Conservation (phyloP, 2,797 vertebrate genomes). For the Clamator glandarius region DNA sequence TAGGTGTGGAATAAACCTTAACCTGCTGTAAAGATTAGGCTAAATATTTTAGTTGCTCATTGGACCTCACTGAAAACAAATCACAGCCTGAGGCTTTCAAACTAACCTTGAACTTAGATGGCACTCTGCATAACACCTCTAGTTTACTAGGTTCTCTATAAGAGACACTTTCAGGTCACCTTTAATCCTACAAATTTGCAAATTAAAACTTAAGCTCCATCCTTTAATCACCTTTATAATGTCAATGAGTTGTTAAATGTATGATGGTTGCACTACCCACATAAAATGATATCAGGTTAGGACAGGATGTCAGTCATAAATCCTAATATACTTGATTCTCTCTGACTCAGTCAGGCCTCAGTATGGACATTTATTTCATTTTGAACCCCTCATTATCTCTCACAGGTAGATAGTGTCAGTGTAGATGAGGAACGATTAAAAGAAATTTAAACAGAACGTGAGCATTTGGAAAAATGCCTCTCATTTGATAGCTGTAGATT, state of each 20-base stretch:
- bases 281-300: neutral
- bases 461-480: neutral
- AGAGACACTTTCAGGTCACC: neutral
- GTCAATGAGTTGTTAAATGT: neutral
- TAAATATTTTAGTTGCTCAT: neutral
- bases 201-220: neutral
- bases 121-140: neutral
- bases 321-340: slow-evolving; percentile 12
- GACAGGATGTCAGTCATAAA: neutral
- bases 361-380: neutral
- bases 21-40: neutral
- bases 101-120: neutral
- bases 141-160: neutral
- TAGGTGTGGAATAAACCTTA: neutral
- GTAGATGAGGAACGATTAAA: neutral
- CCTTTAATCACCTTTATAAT: neutral
- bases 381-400: neutral
- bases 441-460: neutral
- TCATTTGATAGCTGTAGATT: neutral
- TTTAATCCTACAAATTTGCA: neutral
- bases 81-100: neutral
- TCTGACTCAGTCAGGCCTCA: neutral
- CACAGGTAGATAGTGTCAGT: neutral
- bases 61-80: neutral
- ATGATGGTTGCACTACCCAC: neutral